Evolutionary conservation across 2,888 invertebrate species (phyloP).

Genomic region (Limnephilus lunatus): DNA sequence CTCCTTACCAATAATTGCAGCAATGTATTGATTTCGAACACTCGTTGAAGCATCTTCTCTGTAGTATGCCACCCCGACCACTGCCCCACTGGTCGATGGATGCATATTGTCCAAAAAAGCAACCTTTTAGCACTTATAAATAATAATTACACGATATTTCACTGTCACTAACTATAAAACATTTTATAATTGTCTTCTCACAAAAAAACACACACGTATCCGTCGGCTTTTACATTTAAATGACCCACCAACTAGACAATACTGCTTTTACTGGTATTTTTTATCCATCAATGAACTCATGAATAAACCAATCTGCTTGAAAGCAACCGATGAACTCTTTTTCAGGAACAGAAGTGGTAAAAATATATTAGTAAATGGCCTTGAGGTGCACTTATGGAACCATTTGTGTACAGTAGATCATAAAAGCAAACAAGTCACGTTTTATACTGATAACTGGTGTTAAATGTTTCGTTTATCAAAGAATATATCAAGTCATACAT

Average conservation of each 20-base stretch:
- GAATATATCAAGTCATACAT: background rate
- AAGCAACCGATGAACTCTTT: background rate
- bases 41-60: conserved; percentile 18
- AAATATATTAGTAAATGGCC: background rate
- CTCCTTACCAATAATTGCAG: conserved; percentile 29
- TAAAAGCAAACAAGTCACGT: background rate
- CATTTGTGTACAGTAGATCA: background rate
- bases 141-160: background rate
- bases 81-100: background rate
- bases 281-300: background rate
- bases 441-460: background rate
- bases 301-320: too few relatives aligned
- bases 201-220: background rate
- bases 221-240: background rate
- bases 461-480: background rate
- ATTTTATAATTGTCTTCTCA: background rate
- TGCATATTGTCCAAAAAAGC: background rate
- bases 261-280: background rate
- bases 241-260: background rate
- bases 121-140: background rate
- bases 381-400: background rate
- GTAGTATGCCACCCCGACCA: background rate
- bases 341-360: background rate
- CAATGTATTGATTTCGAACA: conserved; percentile 51
- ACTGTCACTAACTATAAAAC: background rate